phyloP scores from a whole-genome alignment of 23 tunicate genomes.

The Corella eumyota region DNA sequence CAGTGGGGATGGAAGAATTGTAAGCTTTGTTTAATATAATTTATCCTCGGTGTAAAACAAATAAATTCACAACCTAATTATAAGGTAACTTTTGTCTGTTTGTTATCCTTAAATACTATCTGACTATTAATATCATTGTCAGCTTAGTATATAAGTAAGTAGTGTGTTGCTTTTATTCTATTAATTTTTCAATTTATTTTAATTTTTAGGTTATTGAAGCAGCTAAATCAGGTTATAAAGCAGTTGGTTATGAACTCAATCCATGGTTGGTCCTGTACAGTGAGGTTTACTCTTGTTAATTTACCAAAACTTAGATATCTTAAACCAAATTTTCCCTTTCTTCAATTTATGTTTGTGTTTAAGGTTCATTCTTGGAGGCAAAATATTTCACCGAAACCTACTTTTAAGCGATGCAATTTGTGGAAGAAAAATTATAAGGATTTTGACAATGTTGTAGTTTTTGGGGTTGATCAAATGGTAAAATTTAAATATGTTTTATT shows the following conservation, averaged over 20 bases:
- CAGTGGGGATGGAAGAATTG: conserved; percentile 95
- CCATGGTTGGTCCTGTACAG: conserved; percentile 66
- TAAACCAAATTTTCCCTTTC: no score
- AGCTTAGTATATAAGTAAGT: no score
- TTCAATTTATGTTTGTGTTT: no score
- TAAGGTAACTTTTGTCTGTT: no score
- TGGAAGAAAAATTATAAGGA: conserved; percentile 55
- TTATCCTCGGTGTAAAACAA: no score
- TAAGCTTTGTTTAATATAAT: no score
- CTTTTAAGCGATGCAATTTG: conserved; percentile 34
- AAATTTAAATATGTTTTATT: not conserved
- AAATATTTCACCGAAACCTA: conserved; percentile 19
- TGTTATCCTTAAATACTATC: no score
- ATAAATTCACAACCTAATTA: no score
- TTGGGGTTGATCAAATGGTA: conserved; percentile 50
- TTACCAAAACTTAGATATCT: no score
- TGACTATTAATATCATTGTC: no score
- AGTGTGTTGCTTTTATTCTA: no score
- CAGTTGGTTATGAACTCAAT: conserved; percentile 68
- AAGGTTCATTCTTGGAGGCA: conserved; percentile 18
- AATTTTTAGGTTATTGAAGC: conserved; percentile 45
- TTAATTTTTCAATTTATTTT: no score
- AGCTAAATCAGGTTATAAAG: conserved; percentile 41
- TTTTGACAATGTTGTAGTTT: conserved; percentile 41
- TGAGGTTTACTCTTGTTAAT: conserved; percentile 13